Conservation (phyloP, 2,113 vertebrate species). For the Heterotis niloticus region DNA sequence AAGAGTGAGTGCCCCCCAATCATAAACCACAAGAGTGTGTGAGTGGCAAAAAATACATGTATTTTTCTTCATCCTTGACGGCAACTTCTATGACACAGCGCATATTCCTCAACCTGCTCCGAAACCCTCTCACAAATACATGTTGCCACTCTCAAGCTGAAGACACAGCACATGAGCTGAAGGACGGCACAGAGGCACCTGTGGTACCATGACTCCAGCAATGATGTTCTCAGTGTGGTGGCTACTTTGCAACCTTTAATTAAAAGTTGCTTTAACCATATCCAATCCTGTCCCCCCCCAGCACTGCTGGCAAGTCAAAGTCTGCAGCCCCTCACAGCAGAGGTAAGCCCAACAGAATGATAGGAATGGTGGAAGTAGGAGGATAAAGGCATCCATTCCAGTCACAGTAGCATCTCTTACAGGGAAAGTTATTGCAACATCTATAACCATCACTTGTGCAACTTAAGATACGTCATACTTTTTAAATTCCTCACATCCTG, state of each 20-base stretch:
- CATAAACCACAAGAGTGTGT: slow-evolving; percentile 32
- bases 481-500: background rate
- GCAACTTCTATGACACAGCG: background rate
- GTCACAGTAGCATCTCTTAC: background rate
- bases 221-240: background rate
- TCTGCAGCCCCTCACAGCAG: background rate
- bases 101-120: too few species aligned
- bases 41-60: background rate
- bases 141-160: background rate
- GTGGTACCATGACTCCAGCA: background rate
- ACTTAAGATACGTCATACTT: background rate
- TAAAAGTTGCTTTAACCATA: background rate
- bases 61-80: background rate
- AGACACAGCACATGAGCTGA: background rate
- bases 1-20: slow-evolving; percentile 38
- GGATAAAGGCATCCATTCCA: background rate
- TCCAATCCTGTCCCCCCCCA: background rate
- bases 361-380: too few species aligned
- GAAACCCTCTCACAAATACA: background rate
- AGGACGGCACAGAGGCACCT: too few species aligned
- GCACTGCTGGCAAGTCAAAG: background rate
- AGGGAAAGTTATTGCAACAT: background rate
- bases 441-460: background rate
- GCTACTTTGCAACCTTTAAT: background rate
- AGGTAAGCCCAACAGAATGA: too few species aligned